Base-by-base conservation (phyloP, 2,888 invertebrate genomes). In the Cheilosia urbana region DNA sequence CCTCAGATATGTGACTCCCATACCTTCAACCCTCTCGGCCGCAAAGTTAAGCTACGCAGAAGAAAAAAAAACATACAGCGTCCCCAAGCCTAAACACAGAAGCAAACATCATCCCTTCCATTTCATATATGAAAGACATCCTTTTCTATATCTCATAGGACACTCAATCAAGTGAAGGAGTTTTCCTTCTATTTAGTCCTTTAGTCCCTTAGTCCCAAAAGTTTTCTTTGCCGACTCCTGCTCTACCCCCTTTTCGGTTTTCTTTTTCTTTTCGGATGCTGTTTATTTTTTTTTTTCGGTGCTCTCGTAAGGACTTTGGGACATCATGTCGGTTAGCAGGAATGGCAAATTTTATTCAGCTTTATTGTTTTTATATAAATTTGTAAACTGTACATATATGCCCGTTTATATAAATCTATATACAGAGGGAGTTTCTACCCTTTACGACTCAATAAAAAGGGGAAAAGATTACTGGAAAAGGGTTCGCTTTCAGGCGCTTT, bases 111-210 rank as follows among this genome's bases (percentile, higher is more conserved):
- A 82, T 82, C 87, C 77, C 77, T 73, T 73, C 72, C 73, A 79
- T 78, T 55, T 72, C 72, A 68, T 30, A 76, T 81, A 76, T 77
- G 77, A 69, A 51, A 82, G 82, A 82, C 69, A 73, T 81, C 63
- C 85, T 78, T 72, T 87, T 78, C 72, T 82, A 68, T 82, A 82
- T 78, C 82, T 87, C 77, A 63, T 51, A 87, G 82, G 77, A 82
- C 87, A 82, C 81, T 87, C 81, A 87, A 87, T 87, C 82, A 87
- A 87, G 82, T 82, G 87, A 87, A 87, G 82, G 77, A 87, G 87
- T 81, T 87, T 77, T 78, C 58, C 68, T 72, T 77, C 77, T 69
- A 77, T 73, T 78, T 73, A 73, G 76, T 62, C 57, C 21, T 72
- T 58, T 65, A 57, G 73, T 80, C 73, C 68, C 66, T 77, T 65